Conservation (phyloP, 2,888 invertebrate species). For the Nemapogon koenigi region DNA sequence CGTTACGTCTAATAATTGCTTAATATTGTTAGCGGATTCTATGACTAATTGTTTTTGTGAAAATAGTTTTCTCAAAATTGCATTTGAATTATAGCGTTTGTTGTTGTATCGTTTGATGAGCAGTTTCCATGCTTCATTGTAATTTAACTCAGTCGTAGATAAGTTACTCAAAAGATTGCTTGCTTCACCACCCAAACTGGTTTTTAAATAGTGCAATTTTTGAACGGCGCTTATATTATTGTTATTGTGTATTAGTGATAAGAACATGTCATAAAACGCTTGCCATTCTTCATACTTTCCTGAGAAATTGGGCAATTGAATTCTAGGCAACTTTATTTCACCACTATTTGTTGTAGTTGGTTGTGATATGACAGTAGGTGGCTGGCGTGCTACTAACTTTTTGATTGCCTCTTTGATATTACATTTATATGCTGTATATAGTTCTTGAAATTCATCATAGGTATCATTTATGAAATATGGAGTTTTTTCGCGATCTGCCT, state of each 20-base stretch:
- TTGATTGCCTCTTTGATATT: too few relatives aligned
- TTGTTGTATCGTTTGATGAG: constrained; percentile 17
- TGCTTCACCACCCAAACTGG: constrained; percentile 16
- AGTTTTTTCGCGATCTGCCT: too few relatives aligned
- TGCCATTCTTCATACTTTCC: constrained; percentile 18
- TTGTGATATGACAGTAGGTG: too few relatives aligned
- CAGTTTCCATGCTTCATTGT: constrained; percentile 16
- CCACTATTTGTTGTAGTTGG: too few relatives aligned
- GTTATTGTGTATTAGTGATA: constrained; percentile 17
- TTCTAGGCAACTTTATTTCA: constrained; percentile 15
- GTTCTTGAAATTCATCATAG: too few relatives aligned
- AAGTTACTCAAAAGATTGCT: constrained; percentile 15
- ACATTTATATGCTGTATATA: too few relatives aligned
- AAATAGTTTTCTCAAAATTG: constrained; percentile 16
- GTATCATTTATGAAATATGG: too few relatives aligned
- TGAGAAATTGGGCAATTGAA: constrained; percentile 16
- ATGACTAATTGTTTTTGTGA: constrained; percentile 11
- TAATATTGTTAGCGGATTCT: constrained; percentile 14
- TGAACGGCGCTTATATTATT: constrained; percentile 14
- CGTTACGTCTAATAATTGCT: constrained; percentile 15
- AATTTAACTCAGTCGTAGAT: constrained; percentile 16
- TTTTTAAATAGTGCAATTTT: constrained; percentile 19
- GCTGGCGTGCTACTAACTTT: too few relatives aligned
- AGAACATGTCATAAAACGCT: constrained; percentile 17
- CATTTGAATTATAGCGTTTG: constrained; percentile 17